A percentile compares a stretch with the other conserved stretches of the same genome.
Evolutionary conservation across 2,797 vertebrate genomes (phyloP).

Genomic region (Mus spretus): DNA sequence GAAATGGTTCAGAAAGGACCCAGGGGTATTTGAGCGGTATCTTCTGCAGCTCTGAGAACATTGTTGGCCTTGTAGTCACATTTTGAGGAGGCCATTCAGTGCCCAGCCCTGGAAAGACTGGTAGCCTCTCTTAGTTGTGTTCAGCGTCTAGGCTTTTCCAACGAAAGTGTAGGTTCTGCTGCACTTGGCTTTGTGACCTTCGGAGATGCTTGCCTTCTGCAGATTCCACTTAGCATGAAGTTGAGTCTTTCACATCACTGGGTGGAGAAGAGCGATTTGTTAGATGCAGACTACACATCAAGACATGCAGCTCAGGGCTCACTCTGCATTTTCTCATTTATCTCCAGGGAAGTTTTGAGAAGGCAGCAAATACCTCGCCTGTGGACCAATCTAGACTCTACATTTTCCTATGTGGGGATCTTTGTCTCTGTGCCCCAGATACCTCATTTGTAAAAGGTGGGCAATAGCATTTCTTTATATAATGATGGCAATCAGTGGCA

Average conservation of each 20-base stretch:
- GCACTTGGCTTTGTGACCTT: neutral
- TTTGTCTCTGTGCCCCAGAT: neutral
- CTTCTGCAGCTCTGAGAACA: neutral
- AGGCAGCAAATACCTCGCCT: neutral
- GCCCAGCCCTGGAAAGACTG: accelerated
- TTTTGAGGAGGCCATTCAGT: neutral
- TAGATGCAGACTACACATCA: accelerated
- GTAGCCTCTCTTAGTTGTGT: neutral
- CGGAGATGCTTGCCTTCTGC: neutral
- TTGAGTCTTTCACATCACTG: neutral
- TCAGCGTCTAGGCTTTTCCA: neutral
- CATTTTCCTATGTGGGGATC: neutral
- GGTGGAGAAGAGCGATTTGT: neutral
- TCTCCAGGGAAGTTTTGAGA: neutral
- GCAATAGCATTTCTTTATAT: neutral
- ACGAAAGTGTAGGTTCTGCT: neutral
- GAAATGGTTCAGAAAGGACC: too few species aligned
- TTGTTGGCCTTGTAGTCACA: neutral
- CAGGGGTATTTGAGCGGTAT: too few species aligned
- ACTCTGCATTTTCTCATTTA: neutral
- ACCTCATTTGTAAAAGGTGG: neutral
- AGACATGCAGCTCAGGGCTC: neutral
- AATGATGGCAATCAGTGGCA: neutral
- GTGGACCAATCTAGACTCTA: neutral
- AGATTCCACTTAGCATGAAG: neutral